Percentiles rank a stretch among this genome's conserved stretches.
Evolutionary conservation across 2,888 invertebrate species (phyloP).

Genomic region (Callyntrura sp.): DNA sequence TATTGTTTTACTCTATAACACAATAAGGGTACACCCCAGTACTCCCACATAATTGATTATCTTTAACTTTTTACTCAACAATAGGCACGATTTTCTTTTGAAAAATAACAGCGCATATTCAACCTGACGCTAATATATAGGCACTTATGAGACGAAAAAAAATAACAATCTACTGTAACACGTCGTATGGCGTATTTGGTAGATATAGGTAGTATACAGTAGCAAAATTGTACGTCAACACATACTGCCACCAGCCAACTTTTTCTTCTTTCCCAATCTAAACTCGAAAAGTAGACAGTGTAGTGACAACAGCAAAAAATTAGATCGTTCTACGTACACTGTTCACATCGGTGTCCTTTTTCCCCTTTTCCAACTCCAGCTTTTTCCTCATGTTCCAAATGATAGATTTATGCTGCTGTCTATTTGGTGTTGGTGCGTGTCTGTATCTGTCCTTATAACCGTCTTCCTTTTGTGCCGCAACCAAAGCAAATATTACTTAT

Average conservation of each 20-base stretch:
- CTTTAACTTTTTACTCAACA: too few species aligned
- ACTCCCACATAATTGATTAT: too few species aligned
- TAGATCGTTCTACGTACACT: not conserved
- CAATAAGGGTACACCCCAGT: too few species aligned
- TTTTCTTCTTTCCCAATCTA: conserved; percentile 15
- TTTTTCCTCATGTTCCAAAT: conserved; percentile 51
- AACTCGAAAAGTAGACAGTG: not conserved
- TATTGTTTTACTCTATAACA: too few species aligned
- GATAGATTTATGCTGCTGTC: conserved; percentile 67
- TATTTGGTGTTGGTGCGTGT: conserved; percentile 2
- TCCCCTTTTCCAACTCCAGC: conserved; percentile 12
- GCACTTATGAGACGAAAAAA: too few species aligned
- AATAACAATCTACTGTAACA: too few species aligned
- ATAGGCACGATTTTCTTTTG: too few species aligned
- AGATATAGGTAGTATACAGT: too few species aligned
- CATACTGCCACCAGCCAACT: not conserved
- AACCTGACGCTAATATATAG: too few species aligned
- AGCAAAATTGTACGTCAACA: too few species aligned
- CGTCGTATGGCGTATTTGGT: too few species aligned
- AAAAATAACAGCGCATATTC: too few species aligned
- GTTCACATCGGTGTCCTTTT: not conserved
- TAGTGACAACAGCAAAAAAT: not conserved
- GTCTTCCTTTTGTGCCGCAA: not conserved
- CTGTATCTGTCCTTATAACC: conserved; percentile 19
- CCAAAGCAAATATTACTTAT: not conserved